phyloP scores from a whole-genome alignment of 2,888 invertebrate species.

The Tiliacea citrago region DNA sequence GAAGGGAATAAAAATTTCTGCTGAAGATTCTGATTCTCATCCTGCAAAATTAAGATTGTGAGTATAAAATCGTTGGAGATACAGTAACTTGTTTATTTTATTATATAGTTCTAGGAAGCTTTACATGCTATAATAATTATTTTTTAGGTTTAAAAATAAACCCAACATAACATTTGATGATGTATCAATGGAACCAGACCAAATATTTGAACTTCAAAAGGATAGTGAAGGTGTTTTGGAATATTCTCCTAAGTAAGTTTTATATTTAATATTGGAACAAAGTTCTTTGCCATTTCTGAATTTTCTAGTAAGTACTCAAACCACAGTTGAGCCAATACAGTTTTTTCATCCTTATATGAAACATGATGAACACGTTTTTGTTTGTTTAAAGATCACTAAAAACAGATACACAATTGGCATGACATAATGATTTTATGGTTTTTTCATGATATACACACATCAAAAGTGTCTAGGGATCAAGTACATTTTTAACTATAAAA shows the following conservation, averaged over 20 bases:
- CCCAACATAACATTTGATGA: slow-evolving; percentile 99
- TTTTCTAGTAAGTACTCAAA: no score
- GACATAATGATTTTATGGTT: no score
- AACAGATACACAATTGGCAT: no score
- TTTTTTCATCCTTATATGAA: no score
- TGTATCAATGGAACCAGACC: slow-evolving; percentile 93
- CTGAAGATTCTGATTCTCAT: slow-evolving; percentile 96
- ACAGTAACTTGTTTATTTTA: not conserved
- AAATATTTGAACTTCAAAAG: slow-evolving; percentile 96
- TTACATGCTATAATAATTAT: slow-evolving; percentile 26
- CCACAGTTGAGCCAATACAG: no score
- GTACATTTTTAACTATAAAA: no score
- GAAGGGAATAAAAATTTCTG: slow-evolving; percentile 97
- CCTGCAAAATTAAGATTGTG: slow-evolving; percentile 97
- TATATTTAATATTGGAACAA: not conserved
- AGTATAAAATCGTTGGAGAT: slow-evolving; percentile 77
- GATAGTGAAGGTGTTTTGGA: slow-evolving; percentile 95
- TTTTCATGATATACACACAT: no score
- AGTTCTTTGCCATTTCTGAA: no score
- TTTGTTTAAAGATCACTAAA: no score
- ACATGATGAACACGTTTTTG: no score
- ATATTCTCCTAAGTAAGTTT: slow-evolving; percentile 96
- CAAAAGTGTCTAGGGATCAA: no score
- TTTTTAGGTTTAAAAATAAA: slow-evolving; percentile 96
- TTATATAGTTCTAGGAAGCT: slow-evolving; percentile 9